Evolutionary conservation across 2,888 invertebrate species (phyloP).

Genomic region (Erpobdella octoculata): DNA sequence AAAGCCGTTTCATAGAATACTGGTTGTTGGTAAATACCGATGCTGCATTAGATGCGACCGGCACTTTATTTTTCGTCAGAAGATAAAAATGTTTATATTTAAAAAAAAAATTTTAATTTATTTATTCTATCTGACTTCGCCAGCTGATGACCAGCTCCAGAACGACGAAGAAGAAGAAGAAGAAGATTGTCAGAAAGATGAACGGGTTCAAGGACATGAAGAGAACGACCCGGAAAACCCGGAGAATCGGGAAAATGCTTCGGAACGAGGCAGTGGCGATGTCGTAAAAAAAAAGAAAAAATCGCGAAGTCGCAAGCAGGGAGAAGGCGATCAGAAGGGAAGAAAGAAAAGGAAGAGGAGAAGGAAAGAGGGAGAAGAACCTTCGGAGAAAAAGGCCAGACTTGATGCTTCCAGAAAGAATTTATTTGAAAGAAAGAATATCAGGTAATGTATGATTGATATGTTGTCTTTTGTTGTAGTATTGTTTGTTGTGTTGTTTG

Average conservation of each 20-base stretch:
- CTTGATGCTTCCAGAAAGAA: constrained; percentile 27
- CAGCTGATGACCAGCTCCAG: too few relatives aligned
- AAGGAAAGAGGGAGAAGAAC: background rate
- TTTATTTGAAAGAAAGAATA: constrained; percentile 37
- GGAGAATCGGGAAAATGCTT: background rate
- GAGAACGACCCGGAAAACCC: background rate
- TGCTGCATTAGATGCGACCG: too few relatives aligned
- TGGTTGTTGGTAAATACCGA: too few relatives aligned
- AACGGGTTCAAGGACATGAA: background rate
- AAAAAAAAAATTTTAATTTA: too few relatives aligned
- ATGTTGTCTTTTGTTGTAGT: too few relatives aligned
- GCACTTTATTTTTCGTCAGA: too few relatives aligned
- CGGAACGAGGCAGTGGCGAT: background rate
- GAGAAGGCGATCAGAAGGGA: background rate
- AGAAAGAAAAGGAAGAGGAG: constrained; percentile 19
- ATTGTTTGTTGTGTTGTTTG: too few relatives aligned
- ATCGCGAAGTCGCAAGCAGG: background rate
- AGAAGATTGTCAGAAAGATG: background rate
- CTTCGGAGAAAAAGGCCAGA: constrained; percentile 7
- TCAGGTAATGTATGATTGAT: too few relatives aligned
- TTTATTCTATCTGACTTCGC: too few relatives aligned
- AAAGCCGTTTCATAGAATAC: too few relatives aligned
- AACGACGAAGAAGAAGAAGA: background rate
- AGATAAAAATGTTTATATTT: too few relatives aligned
- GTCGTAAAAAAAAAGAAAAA: constrained; percentile 9